Evolutionary conservation across 2,113 vertebrate genomes (phyloP).

Genomic region (Colistium nudipinnis): DNA sequence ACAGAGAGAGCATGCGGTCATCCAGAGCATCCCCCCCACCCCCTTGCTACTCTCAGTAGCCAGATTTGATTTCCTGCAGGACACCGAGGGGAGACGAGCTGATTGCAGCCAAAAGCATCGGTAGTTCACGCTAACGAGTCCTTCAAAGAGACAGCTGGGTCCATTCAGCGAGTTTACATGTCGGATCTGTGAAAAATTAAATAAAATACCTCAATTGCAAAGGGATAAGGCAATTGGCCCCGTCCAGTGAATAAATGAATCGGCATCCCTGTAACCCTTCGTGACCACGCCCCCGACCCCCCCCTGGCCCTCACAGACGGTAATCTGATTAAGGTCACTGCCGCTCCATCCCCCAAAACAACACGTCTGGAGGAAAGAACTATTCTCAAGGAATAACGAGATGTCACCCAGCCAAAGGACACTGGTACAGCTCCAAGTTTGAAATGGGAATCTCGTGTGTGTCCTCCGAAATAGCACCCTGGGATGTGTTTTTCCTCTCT

Average conservation of each 20-base stretch:
- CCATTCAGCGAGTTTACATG: too few species aligned
- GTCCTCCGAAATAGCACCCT: background rate
- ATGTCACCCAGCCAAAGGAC: background rate
- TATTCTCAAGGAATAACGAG: background rate
- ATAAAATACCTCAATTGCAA: too few species aligned
- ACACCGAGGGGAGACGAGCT: background rate
- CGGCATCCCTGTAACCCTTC: background rate
- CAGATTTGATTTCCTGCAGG: constrained; percentile 35
- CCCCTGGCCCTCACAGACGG: background rate
- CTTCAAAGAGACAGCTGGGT: background rate
- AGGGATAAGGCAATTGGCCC: too few species aligned
- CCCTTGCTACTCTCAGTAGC: constrained; percentile 22
- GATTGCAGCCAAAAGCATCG: constrained; percentile 6
- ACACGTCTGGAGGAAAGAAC: background rate
- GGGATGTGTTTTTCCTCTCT: background rate
- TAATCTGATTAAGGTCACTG: background rate
- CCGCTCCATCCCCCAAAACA: background rate
- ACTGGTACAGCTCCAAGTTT: background rate
- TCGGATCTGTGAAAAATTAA: too few species aligned
- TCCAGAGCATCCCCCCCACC: constrained; percentile 17
- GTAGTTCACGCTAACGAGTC: constrained; percentile 9
- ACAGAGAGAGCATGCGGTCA: background rate
- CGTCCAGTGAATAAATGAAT: background rate
- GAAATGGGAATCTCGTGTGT: background rate
- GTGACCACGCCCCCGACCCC: background rate